A percentile compares a stretch with the other conserved stretches of the same genome.
Conservation (phyloP, 2,888 invertebrate genomes). For the Idaea straminata region DNA sequence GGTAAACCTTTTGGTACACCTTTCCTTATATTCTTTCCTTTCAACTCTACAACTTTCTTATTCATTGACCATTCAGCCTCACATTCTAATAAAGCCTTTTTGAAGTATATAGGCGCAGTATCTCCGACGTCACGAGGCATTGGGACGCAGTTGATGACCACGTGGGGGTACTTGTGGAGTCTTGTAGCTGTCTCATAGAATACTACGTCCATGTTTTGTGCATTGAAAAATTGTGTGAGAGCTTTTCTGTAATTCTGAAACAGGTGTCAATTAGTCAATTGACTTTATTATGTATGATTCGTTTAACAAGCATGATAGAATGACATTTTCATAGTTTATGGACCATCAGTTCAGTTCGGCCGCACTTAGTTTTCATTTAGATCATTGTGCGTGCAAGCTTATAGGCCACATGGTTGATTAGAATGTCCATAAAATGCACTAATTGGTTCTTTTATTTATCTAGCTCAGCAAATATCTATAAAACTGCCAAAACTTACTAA, state of each 20-base stretch:
- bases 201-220: constrained; percentile 88
- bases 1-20: constrained; percentile 95
- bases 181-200: constrained; percentile 94
- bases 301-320: too few relatives aligned
- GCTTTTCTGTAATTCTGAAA: constrained; percentile 87
- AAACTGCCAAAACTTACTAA: constrained; percentile 69
- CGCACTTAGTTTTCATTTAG: too few relatives aligned
- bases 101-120: constrained; percentile 96
- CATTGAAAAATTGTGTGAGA: constrained; percentile 87
- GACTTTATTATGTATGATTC: too few relatives aligned
- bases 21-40: constrained; percentile 86
- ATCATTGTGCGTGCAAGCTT: too few relatives aligned
- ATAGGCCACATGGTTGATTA: too few relatives aligned
- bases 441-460: neutral
- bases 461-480: neutral
- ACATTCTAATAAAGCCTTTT: constrained; percentile 97
- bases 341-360: too few relatives aligned
- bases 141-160: constrained; percentile 94
- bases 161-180: constrained; percentile 88
- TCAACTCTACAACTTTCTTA: constrained; percentile 85
- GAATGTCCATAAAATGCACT: constrained; percentile 2
- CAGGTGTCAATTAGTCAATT: constrained; percentile 10
- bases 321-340: too few relatives aligned
- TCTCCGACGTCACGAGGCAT: constrained; percentile 91
- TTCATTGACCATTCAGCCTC: constrained; percentile 98